Base-by-base conservation (phyloP, 2,888 invertebrate genomes). In the Drosophila macrospina region DNA sequence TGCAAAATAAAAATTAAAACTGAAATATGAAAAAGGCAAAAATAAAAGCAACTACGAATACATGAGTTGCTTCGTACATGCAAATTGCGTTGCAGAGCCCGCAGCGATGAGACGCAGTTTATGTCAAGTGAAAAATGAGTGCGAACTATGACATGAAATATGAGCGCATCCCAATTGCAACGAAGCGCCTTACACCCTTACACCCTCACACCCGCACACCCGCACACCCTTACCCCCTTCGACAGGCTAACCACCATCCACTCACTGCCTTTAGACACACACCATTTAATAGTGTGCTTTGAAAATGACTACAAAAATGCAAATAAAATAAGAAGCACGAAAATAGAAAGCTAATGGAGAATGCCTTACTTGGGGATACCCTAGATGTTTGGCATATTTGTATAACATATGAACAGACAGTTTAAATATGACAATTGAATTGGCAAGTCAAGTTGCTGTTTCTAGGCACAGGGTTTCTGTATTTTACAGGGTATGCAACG, bases 91-190 rank as follows among this genome's bases (percentile, higher is more conserved):
- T 85, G 81, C 87, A 86, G 60, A 44, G 55, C 88, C 83, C 45
- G 36, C 55, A 63, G 86, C 80, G 68, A 86, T 75, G 78, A 86
- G 82, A 78, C 83, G 80, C 86, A 86, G 88, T 79, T 86, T 77
- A 86, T 82, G 88, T 83, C 83, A 82, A 76, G 74, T 82, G 74
- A 77, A 83, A 86, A 82, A 82, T 79, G 83, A 83, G 86, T 88
- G 88, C 86, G 88, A 83, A 88, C 88, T 83, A 83, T 83, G 83
- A 86, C 83, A 83, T 88, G 86, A 70, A 86, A 83, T 82, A 77
- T 70, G 80, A 75, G 86, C 68, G 37, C 52, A 78, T 64, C 56
- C 61, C 62, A 63, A 77, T 72, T 74, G 66, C 72, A 66, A 44
- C 63, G 30, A 56, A 7, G 44, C 26, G 36, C 10, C 32, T 37